Base-by-base conservation (phyloP, 2,888 invertebrate genomes). In the Brenthis daphne region DNA sequence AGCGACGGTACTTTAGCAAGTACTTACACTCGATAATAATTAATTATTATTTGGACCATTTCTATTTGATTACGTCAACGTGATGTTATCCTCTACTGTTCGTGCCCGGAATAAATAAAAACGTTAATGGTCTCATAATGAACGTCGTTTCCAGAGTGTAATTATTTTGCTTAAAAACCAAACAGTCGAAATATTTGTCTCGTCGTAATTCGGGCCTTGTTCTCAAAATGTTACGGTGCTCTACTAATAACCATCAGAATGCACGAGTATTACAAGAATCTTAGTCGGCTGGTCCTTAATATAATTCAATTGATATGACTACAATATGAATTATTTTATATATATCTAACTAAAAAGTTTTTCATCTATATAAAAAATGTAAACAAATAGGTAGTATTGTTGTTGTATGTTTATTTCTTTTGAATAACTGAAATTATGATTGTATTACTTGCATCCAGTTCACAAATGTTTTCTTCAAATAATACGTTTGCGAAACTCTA, bases 81-180 rank as follows among this genome's bases (percentile, higher is more conserved):
- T 75, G 75, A 74, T 75, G 73, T 70, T 76, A 79, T 78, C 74
- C 73, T 55, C 73, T 72, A 70, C 73, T 77, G 75, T 75, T 76
- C 77, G 79, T 85, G 82, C 80, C 79, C 66, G 77, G 73, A 55
- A 75, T 76, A 79, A 79, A 77, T 79, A 82, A 82, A 74, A 80
- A 86, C 82, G 77, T 80, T 79, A 84, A 82, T 77, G 80, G 72
- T 83, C 81, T 84, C 81, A 76, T 87, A 85, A 87, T 82, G 78
- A 79, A 76, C 73, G 79, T 78, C 75, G 79, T 76, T 80, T 78
- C 79, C 78, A 80, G 69, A 74, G 75, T 79, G 79, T 85, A 87
- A 88, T 85, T 87, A 81, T 75, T 76, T 64, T 56, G n/a, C 51
- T 73, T 77, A 82, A 86, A 85, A 88, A 86, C 78, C 73, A 70